phyloP scores from a whole-genome alignment of 2,797 vertebrate genomes.

The Propithecus perrieri region DNA sequence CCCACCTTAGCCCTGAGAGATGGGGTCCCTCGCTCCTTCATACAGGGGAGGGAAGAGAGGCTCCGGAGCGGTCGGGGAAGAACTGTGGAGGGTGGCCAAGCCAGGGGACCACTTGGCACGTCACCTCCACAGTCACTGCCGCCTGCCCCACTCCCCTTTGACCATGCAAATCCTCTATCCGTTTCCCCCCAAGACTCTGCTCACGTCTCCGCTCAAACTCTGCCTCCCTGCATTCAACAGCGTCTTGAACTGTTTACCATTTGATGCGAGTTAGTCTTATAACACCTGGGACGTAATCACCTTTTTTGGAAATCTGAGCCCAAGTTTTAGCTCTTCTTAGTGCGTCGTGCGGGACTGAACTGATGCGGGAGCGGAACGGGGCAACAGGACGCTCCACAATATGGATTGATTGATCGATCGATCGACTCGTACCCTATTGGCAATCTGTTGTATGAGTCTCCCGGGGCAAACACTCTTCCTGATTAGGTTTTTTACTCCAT shows the following conservation, averaged over 20 bases:
- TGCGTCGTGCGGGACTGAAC: no score
- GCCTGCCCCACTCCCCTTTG: neutral
- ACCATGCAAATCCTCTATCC: neutral
- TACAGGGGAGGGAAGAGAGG: neutral
- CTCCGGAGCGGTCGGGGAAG: neutral
- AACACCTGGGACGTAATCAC: no score
- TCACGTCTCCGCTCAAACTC: neutral
- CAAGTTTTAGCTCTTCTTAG: neutral
- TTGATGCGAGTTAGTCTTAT: neutral
- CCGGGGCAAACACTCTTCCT: neutral
- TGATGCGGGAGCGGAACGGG: neutral
- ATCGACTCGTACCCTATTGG: neutral
- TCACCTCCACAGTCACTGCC: rapidly evolving
- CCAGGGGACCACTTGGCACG: neutral
- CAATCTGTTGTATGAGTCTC: neutral
- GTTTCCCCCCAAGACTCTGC: neutral
- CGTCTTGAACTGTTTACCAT: neutral
- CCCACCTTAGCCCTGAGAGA: neutral
- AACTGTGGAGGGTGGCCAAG: neutral
- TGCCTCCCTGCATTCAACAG: neutral
- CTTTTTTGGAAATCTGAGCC: neutral
- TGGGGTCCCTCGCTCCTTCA: rapidly evolving
- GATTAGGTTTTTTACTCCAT: neutral
- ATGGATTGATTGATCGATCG: neutral
- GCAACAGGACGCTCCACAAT: neutral